Evolutionary conservation across 2,888 invertebrate species (phyloP), one percentile per base, ranked within the genome.

Genomic region (Drosophila phalerata): DNA sequence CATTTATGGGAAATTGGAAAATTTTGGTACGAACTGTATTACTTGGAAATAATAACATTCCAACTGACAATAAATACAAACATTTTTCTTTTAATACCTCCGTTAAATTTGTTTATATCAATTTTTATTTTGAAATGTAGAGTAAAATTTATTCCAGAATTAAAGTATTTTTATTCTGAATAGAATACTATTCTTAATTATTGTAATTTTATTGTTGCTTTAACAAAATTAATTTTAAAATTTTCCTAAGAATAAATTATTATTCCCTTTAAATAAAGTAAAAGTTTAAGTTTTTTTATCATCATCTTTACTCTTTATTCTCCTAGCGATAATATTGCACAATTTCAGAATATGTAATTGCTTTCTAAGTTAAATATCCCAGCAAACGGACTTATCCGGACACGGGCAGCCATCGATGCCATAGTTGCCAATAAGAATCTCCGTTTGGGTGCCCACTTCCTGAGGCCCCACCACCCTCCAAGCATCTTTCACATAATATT

Each of bases 371-470:
- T 74, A 75, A 0, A 89, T 43, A 55, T 88, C 87, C 72, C 83
- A 88, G 73, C 85, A 85, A 15, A 72, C 67, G 1, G 49, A 37
- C 47, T 85, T 85, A 0, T 86, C 57, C 0, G 40, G 22, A 51
- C 85, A 85, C 8, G 85, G 89, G 55, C 85, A 85, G 2, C 87
- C 90, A 17, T 86, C 85, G 65, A 88, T 40, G 32, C 85, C 90
- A 11, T 55, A 84, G 6, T 11, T 47, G 22, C 89, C 85, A 13
- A 88, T 64, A 0, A 38, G 48, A 3, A 70, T 47, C 5, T 85
- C 90, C 3, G 90, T 85, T 48, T 85, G 85, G 1, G 85, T 85
- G 22, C 48, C 28, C 69, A 56, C 56, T 10, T 80, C 51, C n/a
- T 69, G 64, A 0, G 90, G 76, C 6, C 66, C 73, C 1, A 11